A percentile compares a stretch with the other conserved stretches of the same genome.
phyloP scores from a whole-genome alignment of 1,140 invertebrate species.

The Drosophila lini region DNA sequence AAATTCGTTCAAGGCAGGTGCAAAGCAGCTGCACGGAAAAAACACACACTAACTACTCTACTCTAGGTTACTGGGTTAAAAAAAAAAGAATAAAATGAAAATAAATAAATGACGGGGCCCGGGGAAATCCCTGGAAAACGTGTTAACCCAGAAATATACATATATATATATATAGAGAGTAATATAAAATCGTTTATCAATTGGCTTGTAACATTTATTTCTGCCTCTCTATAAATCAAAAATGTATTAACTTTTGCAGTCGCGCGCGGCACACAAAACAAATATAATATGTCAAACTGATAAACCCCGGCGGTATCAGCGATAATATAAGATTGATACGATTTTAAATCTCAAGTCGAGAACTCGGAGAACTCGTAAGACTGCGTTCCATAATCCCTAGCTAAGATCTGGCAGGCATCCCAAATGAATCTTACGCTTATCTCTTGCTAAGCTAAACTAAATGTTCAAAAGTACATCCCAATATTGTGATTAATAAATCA shows the following conservation, averaged over 20 bases:
- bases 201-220: conserved; percentile 25
- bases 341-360: conserved; percentile 32
- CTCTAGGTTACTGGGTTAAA: conserved; percentile 28
- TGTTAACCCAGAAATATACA: conserved; percentile 7
- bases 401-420: neutral
- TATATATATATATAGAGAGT: neutral
- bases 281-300: conserved; percentile 21
- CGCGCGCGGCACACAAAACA: conserved; percentile 1
- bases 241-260: conserved; percentile 39
- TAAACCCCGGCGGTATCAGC: conserved; percentile 3
- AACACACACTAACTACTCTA: neutral
- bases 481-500: conserved; percentile 12
- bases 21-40: conserved; percentile 11
- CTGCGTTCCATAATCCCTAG: neutral
- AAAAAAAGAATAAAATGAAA: neutral
- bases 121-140: conserved; percentile 25
- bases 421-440: neutral
- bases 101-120: neutral
- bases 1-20: conserved; percentile 38
- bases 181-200: conserved; percentile 46
- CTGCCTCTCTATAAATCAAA: conserved; percentile 37
- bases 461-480: neutral
- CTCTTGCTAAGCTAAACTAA: neutral
- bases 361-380: conserved; percentile 13
- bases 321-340: conserved; percentile 30